Conservation (phyloP, 2,797 vertebrate species). For the Girardinus metallicus region DNA sequence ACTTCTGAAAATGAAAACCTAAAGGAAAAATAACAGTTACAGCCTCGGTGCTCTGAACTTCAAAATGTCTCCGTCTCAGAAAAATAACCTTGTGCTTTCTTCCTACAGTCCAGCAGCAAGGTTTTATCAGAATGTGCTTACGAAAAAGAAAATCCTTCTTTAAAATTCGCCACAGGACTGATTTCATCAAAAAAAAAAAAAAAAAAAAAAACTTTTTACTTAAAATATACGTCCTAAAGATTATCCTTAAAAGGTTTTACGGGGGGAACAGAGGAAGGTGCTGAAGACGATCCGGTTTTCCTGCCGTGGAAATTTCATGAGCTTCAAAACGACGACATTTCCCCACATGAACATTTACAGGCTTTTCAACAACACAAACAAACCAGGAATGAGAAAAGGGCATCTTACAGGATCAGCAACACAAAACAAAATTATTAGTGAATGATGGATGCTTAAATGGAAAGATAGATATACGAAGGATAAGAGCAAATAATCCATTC, state of each 20-base stretch:
- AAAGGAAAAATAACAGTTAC: conserved; percentile 53
- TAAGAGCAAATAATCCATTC: conserved; percentile 38
- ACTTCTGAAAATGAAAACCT: conserved; percentile 47
- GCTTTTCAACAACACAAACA: conserved; percentile 39
- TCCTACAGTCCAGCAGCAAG: conserved; percentile 38
- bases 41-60: conserved; percentile 50
- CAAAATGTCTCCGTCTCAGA: conserved; percentile 56
- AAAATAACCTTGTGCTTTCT: conserved; percentile 34
- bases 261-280: conserved; percentile 14
- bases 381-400: conserved; percentile 55
- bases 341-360: conserved; percentile 43
- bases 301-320: conserved; percentile 27
- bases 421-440: conserved; percentile 18
- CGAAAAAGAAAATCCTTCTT: conserved; percentile 21
- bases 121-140: conserved; percentile 47
- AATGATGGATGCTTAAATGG: conserved; percentile 20
- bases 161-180: conserved; percentile 31
- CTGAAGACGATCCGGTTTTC: conserved; percentile 13
- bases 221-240: conserved; percentile 58
- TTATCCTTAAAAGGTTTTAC: conserved; percentile 48
- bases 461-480: conserved; percentile 22
- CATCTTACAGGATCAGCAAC: conserved; percentile 20
- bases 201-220: conserved; percentile 34
- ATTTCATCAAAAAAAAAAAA: neutral
- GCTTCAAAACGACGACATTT: conserved; percentile 24